Base-by-base conservation (phyloP, 2,113 vertebrate species). In the Cisticola juncidis region DNA sequence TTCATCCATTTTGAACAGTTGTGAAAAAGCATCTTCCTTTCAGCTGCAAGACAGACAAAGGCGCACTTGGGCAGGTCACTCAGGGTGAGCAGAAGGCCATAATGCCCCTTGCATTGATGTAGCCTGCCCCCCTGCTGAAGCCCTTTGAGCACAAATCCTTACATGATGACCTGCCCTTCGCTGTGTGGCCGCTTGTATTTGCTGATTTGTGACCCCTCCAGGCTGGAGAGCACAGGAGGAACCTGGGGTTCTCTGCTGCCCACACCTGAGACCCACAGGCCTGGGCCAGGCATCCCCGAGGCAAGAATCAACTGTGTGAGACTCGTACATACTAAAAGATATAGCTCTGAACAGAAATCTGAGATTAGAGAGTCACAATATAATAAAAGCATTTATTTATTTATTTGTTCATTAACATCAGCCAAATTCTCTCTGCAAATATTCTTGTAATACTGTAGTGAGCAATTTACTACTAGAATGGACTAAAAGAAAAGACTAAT, bases 21-120 rank as follows among this genome's bases (percentile, higher is more conserved):
- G 79, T 86, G 88, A 88, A 96, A 90, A 82, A 62, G 69, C 69
- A 77, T 86, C 65, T 93, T 92, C 54, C 64, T 84, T 89, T 94
- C 60, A 92, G 56, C 76, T 81, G 51, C 1, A 1, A 65, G 45
- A 88, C 20, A 92, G n/a, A 77, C 48, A 79, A 81, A 21, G 60
- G 56, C 7, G 7, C 31, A 66, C 26, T 56, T 14, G 64, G 62
- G 42, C 17, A 31, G 61, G 68, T 93, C 56, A 78, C 56, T 28
- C 47, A 36, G 81, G 64, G 68, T 73, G 54, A 93, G 47, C 38
- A 62, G 89, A 29, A 88, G 29, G 38, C 80, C 29, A 36, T 23
- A 73, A 88, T 50, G 31, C 14, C 53, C 40, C 31, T 64, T 25
- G 47, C 33, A 71, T 23, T 42, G 56, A n/a, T 13, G 28, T 23